A percentile compares a stretch with the other conserved stretches of the same genome.
phyloP scores from a whole-genome alignment of 2,888 invertebrate genomes.

The Andrena fulva region DNA sequence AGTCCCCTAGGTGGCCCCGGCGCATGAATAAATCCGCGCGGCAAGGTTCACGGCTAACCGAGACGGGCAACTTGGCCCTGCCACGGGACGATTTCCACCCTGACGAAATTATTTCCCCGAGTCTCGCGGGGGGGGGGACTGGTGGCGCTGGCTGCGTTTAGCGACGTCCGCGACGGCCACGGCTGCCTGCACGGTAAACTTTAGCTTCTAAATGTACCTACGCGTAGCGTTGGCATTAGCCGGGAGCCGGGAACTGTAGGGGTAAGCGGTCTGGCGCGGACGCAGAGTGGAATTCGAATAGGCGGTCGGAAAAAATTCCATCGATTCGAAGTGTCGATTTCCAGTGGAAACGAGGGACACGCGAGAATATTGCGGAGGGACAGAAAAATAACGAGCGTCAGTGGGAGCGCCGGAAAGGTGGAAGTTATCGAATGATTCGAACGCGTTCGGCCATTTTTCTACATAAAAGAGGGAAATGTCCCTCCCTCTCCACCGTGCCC shows the following conservation, averaged over 20 bases:
- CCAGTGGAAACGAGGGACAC: not conserved
- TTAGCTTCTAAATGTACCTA: too few relatives aligned
- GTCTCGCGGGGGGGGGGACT: not conserved
- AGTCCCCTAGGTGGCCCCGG: slow-evolving; percentile 58
- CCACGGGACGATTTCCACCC: not conserved
- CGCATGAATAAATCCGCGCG: slow-evolving; percentile 68
- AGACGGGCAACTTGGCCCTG: slow-evolving; percentile 15
- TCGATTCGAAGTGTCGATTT: slow-evolving; percentile 24
- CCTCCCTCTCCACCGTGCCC: slow-evolving; percentile 25
- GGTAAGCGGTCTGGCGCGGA: not conserved
- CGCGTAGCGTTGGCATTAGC: too few relatives aligned
- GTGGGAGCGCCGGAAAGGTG: slow-evolving; percentile 37
- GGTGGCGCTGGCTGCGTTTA: not conserved
- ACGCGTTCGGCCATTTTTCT: slow-evolving; percentile 53
- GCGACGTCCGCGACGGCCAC: too few relatives aligned
- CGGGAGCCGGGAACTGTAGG: not conserved
- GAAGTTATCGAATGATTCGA: slow-evolving; percentile 63
- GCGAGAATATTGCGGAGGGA: not conserved
- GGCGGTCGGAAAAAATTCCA: slow-evolving; percentile 15
- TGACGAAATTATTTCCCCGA: slow-evolving; percentile 28
- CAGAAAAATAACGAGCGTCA: slow-evolving; percentile 11
- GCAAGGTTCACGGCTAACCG: slow-evolving; percentile 36
- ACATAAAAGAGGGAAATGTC: slow-evolving; percentile 43
- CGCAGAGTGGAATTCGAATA: not conserved
- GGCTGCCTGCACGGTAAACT: too few relatives aligned